A percentile compares a stretch with the other conserved stretches of the same genome.
phyloP scores from a whole-genome alignment of 2,113 vertebrate species.

The Baryphthengus martii region DNA sequence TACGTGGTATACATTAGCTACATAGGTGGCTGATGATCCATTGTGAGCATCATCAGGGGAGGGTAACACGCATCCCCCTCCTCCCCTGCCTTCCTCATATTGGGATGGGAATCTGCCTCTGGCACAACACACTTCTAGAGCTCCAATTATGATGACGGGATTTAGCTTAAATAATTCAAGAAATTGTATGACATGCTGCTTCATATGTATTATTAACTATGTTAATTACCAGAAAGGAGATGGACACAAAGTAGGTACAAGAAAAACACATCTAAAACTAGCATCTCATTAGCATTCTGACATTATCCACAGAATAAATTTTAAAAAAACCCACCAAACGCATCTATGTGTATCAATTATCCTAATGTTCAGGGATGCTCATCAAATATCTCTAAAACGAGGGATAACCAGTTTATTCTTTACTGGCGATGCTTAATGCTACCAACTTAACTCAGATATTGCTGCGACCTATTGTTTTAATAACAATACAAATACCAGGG shows the following conservation, averaged over 20 bases:
- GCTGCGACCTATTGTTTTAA: not conserved
- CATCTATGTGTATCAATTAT: not conserved
- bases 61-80: rapidly evolving
- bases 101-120: not conserved
- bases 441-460: not conserved
- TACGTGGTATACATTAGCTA: rapidly evolving
- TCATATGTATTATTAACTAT: not conserved
- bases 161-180: not conserved
- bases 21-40: not conserved
- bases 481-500: rapidly evolving
- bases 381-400: not conserved
- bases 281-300: not conserved
- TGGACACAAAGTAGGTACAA: not conserved
- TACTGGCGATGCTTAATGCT: not conserved
- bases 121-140: not conserved
- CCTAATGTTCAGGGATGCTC: not conserved
- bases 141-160: rapidly evolving
- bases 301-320: not conserved
- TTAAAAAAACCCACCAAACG: not conserved
- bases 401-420: not conserved
- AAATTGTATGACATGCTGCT: not conserved
- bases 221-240: not conserved
- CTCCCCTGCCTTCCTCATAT: rapidly evolving
- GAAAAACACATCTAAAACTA: not conserved
- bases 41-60: not conserved